Conservation (phyloP, 2,113 vertebrate species). For the Bufo bufo region DNA sequence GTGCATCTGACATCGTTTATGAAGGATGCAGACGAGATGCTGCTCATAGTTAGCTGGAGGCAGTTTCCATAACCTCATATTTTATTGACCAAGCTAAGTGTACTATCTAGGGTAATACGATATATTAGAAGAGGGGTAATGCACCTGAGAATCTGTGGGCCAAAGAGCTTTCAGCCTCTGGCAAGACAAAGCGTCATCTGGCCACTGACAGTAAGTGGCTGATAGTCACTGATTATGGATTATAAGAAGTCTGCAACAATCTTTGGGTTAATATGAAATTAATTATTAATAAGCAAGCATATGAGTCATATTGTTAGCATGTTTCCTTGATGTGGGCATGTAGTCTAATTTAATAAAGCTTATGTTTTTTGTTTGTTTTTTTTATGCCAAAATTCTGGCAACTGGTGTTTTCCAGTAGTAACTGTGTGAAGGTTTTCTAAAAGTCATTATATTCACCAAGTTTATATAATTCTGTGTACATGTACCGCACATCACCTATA, state of each 20-base stretch:
- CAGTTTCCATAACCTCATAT: background rate
- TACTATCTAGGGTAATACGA: background rate
- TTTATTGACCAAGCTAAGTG: background rate
- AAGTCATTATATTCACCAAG: background rate
- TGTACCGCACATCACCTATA: background rate
- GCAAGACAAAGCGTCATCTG: background rate
- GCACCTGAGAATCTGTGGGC: background rate
- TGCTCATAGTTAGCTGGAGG: background rate
- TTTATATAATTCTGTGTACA: background rate
- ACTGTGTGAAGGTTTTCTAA: background rate
- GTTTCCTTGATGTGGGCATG: background rate
- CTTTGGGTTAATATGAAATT: background rate
- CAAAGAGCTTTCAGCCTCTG: background rate
- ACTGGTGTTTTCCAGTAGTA: background rate
- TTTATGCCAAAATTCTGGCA: background rate
- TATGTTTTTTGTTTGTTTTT: too few species aligned
- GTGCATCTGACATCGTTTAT: background rate
- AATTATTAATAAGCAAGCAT: background rate
- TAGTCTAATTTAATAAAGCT: background rate
- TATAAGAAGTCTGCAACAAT: background rate
- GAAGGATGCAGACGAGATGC: background rate
- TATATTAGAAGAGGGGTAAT: background rate
- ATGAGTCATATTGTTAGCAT: background rate
- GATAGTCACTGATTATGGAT: background rate
- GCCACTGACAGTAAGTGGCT: background rate